A percentile compares a stretch with the other conserved stretches of the same genome.
These are phyloP conservation scores for Holocentrus rufus DNA, from an alignment of 2,797 vertebrate species.

Conservation along the genomic window DNA sequence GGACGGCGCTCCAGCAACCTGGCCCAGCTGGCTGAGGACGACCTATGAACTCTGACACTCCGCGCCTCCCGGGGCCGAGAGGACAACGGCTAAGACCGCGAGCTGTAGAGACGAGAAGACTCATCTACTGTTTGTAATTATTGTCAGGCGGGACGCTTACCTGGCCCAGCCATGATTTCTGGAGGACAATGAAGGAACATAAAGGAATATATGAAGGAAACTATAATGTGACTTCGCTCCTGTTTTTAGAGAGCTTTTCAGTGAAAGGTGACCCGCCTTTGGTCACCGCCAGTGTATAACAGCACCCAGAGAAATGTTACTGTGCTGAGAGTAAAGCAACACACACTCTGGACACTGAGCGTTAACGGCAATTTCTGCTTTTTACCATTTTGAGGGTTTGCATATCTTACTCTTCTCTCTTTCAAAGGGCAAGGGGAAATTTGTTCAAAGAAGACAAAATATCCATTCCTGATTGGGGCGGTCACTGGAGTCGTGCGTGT, in stretches of 20 bases:
- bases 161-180: conserved; percentile 44
- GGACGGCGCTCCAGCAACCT: conserved; percentile 85
- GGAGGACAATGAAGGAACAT: conserved; percentile 38
- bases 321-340: conserved; percentile 49
- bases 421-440: conserved; percentile 63
- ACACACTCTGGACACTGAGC: conserved; percentile 40
- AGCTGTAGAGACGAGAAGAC: conserved; percentile 46
- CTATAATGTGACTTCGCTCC: conserved; percentile 40
- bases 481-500: conserved; percentile 79
- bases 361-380: conserved; percentile 58
- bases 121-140: conserved; percentile 37
- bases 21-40: conserved; percentile 89
- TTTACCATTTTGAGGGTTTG: conserved; percentile 66
- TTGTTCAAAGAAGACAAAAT: conserved; percentile 64
- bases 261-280: conserved; percentile 27
- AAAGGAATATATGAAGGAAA: conserved; percentile 55
- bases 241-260: conserved; percentile 52
- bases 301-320: conserved; percentile 44
- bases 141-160: conserved; percentile 42
- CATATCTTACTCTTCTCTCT: conserved; percentile 57
- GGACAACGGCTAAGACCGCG: conserved; percentile 54
- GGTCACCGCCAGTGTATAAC: conserved; percentile 37
- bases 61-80: too few species aligned
- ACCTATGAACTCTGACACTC: conserved; percentile 82
- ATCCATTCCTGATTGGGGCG: conserved; percentile 83